These are phyloP conservation scores for Boloria selene DNA, from an alignment of 2,888 invertebrate genomes.

Conservation along the genomic window DNA sequence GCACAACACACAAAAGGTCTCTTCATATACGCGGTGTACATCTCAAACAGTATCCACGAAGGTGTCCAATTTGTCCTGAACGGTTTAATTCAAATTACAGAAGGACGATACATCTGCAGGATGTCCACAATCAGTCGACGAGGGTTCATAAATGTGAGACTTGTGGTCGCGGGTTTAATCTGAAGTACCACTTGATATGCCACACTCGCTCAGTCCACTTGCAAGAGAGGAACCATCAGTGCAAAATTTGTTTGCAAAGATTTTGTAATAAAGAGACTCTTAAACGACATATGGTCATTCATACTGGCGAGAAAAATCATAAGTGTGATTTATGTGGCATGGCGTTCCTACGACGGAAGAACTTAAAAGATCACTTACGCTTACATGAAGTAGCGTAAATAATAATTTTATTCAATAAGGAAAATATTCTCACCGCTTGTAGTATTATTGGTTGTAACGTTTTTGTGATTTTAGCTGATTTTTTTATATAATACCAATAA, in stretches of 20 bases:
- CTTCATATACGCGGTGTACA: slow-evolving; percentile 72
- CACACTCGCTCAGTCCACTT: slow-evolving; percentile 72
- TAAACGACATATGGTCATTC: slow-evolving; percentile 81
- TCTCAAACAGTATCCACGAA: slow-evolving; percentile 65
- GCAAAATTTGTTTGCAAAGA: slow-evolving; percentile 77
- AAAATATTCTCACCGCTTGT: too few species aligned
- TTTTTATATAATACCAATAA: too few species aligned
- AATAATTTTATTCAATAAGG: too few species aligned
- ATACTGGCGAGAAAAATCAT: slow-evolving; percentile 80
- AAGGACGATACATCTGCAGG: slow-evolving; percentile 73
- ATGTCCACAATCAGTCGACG: slow-evolving; percentile 73
- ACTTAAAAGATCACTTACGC: slow-evolving; percentile 71
- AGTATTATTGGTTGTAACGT: too few species aligned
- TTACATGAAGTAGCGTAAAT: slow-evolving; percentile 61
- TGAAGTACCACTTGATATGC: slow-evolving; percentile 73
- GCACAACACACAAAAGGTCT: slow-evolving; percentile 67
- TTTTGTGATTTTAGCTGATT: too few species aligned
- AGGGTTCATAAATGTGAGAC: slow-evolving; percentile 74
- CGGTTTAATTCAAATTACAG: slow-evolving; percentile 75
- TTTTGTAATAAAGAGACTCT: slow-evolving; percentile 81
- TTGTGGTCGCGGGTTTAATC: slow-evolving; percentile 70
- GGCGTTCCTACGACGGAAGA: slow-evolving; percentile 73
- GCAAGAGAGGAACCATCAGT: slow-evolving; percentile 78
- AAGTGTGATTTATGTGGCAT: slow-evolving; percentile 80
- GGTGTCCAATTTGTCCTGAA: slow-evolving; percentile 75